Evolutionary conservation across 1,140 invertebrate species (phyloP), one percentile per base, ranked within the genome.

Genomic region (Saccostrea glomerata): DNA sequence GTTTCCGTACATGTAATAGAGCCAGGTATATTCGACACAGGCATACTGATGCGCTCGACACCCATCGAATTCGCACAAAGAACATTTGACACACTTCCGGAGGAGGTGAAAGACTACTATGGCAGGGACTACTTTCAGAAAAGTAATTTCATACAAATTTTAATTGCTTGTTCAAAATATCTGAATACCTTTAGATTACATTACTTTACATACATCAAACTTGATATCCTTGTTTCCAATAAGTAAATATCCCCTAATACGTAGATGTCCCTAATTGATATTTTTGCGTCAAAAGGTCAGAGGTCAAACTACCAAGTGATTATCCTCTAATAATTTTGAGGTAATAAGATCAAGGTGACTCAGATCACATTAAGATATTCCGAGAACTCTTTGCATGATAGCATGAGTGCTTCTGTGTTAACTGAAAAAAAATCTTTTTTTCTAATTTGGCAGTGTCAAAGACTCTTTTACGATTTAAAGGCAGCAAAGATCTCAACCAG

Each of bases 1-100:
- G 82, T 84, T 11, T 84, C 82, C 15, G 82, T 84, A n/a, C 82
- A 84, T 36, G 82, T 84, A 11, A 54, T 84, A 54, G 82, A 84
- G 40, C 82, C 82, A 3, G 82, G 82, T 1, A 15, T 55, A 11
- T 84, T 84, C 40, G 55, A 84, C 40, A 84, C 82, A 12, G 82
- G 55, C 4, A 84, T 84, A 1, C 40, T 84, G 7, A n/a, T n/a
- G 5, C 40, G 82, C 40, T 36, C 40, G 9, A 25, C n/a, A 54
- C 55, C 40, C 7, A 25, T 23, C 7, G 40, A 55, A 12, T 54
- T 55, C 20, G n/a, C 47, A 11, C 20, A 23, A 20, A 84, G 30
- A n/a, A 30, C 40, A 54, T 84, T 84, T 36, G 47, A 55, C n/a
- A 25, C 40, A 56, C 82, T 84, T 20, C 40, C 82, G 20, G 47